These are phyloP conservation scores for Tenthredo mesomela DNA, from an alignment of 2,888 invertebrate genomes.

Conservation along the genomic window DNA sequence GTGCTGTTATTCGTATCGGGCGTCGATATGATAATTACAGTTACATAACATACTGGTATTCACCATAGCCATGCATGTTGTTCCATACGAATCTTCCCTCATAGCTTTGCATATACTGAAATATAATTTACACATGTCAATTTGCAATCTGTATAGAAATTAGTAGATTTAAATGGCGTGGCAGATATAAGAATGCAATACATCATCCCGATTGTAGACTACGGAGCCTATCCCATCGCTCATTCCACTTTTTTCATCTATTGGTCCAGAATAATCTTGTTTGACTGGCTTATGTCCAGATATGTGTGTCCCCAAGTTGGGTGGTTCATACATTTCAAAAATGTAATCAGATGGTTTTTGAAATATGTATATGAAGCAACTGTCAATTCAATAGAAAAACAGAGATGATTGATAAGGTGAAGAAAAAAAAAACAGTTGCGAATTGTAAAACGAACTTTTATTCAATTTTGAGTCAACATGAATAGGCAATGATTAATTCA, in stretches of 20 bases:
- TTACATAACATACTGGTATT: slow-evolving; percentile 17
- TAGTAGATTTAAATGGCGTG: not conserved
- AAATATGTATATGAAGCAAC: not conserved
- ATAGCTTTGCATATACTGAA: slow-evolving; percentile 43
- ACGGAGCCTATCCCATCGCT: slow-evolving; percentile 22
- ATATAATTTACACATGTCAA: not conserved
- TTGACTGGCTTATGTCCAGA: not conserved
- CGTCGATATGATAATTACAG: not conserved
- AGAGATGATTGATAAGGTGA: not conserved
- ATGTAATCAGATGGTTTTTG: not conserved
- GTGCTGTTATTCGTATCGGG: too few relatives aligned
- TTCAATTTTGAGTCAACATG: not conserved
- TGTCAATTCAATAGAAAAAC: not conserved
- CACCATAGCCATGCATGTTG: slow-evolving; percentile 46
- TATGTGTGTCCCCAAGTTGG: slow-evolving; percentile 30
- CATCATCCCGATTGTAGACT: slow-evolving; percentile 36
- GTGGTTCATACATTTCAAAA: slow-evolving; percentile 28
- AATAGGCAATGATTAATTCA: slow-evolving; percentile 19
- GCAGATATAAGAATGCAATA: slow-evolving; percentile 12
- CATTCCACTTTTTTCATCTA: slow-evolving; percentile 29
- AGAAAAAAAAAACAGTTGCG: not conserved
- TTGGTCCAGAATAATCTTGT: slow-evolving; percentile 23
- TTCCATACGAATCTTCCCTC: slow-evolving; percentile 42
- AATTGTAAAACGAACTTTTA: not conserved
- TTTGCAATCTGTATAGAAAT: not conserved